A percentile compares a stretch with the other conserved stretches of the same genome.
Evolutionary conservation across 2,888 invertebrate species (phyloP).

Genomic region (Brachypterus glaber): DNA sequence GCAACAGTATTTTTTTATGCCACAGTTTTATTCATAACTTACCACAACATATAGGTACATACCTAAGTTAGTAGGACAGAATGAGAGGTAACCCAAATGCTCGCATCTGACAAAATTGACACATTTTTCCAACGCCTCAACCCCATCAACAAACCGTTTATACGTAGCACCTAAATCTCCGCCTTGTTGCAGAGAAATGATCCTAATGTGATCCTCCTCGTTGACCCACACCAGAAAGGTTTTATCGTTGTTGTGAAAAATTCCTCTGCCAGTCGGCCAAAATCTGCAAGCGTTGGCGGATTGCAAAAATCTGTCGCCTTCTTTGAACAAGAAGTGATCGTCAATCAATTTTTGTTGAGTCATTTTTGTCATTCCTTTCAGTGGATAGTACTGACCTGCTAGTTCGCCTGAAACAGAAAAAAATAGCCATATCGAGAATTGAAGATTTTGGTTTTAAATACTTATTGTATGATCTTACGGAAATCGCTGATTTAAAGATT

Average conservation of each 20-base stretch:
- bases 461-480: too few relatives aligned
- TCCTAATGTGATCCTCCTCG: constrained; percentile 94
- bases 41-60: constrained; percentile 14
- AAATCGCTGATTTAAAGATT: too few relatives aligned
- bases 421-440: too few relatives aligned
- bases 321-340: constrained; percentile 95
- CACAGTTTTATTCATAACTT: too few relatives aligned
- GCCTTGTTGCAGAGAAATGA: constrained; percentile 95
- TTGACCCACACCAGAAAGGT: constrained; percentile 96
- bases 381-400: constrained; percentile 85
- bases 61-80: constrained; percentile 66
- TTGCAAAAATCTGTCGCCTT: constrained; percentile 82
- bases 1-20: too few relatives aligned
- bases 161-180: constrained; percentile 77
- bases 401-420: constrained; percentile 60
- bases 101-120: constrained; percentile 49
- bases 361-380: constrained; percentile 86
- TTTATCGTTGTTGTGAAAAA: constrained; percentile 90
- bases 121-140: constrained; percentile 44
- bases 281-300: constrained; percentile 86
- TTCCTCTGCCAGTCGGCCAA: constrained; percentile 91
- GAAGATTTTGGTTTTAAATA: too few relatives aligned
- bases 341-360: constrained; percentile 91
- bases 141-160: constrained; percentile 43
- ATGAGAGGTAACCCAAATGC: constrained; percentile 58